A percentile compares a stretch with the other conserved stretches of the same genome.
Evolutionary conservation across 2,888 invertebrate species (phyloP).

Genomic region (Meta bourneti): DNA sequence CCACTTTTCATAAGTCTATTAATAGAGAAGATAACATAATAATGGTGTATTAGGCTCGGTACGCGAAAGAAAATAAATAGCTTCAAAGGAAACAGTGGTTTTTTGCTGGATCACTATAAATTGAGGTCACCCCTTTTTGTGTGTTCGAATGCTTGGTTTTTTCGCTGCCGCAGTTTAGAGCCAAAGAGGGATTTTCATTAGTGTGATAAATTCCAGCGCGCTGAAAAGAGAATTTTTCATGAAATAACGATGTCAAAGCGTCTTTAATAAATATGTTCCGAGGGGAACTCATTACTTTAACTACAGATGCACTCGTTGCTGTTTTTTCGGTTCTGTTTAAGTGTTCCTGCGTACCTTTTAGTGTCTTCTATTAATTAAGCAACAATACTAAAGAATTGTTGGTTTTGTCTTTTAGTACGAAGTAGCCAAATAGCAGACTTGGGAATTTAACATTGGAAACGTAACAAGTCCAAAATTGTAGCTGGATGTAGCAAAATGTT

Average conservation of each 20-base stretch:
- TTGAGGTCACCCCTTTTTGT: not conserved
- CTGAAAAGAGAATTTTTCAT: not conserved
- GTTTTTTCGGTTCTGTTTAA: no score
- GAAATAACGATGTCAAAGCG: not conserved
- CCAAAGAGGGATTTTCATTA: not conserved
- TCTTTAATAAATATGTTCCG: not conserved
- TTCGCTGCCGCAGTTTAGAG: not conserved
- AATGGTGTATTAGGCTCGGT: slow-evolving; percentile 7
- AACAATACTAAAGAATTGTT: no score
- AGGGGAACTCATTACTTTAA: no score
- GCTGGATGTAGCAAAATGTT: no score
- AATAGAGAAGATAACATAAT: slow-evolving; percentile 17
- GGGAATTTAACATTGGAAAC: no score
- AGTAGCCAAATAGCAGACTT: no score
- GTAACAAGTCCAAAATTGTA: no score
- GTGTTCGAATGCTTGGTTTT: not conserved
- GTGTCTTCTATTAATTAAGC: no score
- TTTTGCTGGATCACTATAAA: not conserved
- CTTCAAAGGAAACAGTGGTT: not conserved
- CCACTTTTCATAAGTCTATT: slow-evolving; percentile 11
- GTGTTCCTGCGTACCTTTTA: no score
- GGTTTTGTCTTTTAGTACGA: no score
- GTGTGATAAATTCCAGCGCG: not conserved
- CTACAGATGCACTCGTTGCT: no score
- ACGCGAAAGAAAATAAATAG: not conserved